phyloP scores from a whole-genome alignment of 2,888 invertebrate genomes.

The Myopa testacea region DNA sequence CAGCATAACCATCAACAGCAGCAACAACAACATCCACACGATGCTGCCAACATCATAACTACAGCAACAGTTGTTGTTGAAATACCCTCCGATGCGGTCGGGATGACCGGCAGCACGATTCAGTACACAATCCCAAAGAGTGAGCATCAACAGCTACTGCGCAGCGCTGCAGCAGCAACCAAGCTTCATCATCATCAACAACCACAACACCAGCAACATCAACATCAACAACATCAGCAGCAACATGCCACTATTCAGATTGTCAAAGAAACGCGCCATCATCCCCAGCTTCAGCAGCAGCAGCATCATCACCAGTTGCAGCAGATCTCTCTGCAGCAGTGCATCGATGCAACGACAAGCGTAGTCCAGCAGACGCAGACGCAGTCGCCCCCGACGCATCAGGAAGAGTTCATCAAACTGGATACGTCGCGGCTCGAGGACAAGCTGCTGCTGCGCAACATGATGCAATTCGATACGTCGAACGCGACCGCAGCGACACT shows the following conservation, averaged over 20 bases:
- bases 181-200: conserved; percentile 37
- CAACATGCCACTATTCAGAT: conserved; percentile 61
- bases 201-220: conserved; percentile 37
- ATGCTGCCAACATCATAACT: conserved; percentile 53
- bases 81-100: conserved; percentile 61
- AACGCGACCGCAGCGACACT: conserved; percentile 40
- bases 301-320: conserved; percentile 46
- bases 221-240: conserved; percentile 50
- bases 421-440: conserved; percentile 61
- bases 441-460: conserved; percentile 60
- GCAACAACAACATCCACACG: conserved; percentile 44
- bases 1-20: conserved; percentile 11
- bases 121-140: conserved; percentile 63
- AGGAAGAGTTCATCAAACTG: conserved; percentile 60
- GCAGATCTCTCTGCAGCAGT: conserved; percentile 50
- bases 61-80: conserved; percentile 66
- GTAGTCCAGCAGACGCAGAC: conserved; percentile 48
- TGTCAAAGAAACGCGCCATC: conserved; percentile 54
- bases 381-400: conserved; percentile 45
- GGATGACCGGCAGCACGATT: conserved; percentile 62
- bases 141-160: conserved; percentile 45
- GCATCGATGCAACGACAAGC: conserved; percentile 47
- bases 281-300: conserved; percentile 35
- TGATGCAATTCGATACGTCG: conserved; percentile 60
- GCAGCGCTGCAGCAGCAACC: conserved; percentile 52